Evolutionary conservation across 2,113 vertebrate genomes (phyloP).

Genomic region (Bettongia penicillata): DNA sequence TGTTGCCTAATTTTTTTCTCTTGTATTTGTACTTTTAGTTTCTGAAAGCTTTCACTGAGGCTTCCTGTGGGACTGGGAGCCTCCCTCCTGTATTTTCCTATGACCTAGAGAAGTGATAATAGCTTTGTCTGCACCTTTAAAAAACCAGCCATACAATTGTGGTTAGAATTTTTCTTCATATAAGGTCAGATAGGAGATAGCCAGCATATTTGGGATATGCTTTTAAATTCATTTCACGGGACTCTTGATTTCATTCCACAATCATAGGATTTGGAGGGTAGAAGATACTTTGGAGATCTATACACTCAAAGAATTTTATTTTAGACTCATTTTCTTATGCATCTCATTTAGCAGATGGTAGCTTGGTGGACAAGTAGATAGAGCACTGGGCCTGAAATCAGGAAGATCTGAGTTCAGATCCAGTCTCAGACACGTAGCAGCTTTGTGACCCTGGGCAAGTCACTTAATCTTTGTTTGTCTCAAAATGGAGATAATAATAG

Average conservation of each 20-base stretch:
- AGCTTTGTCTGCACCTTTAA: slow-evolving; percentile 16
- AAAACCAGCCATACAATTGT: not conserved
- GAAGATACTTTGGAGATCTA: slow-evolving; percentile 30
- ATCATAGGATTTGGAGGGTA: not conserved
- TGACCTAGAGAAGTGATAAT: not conserved
- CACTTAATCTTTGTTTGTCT: no score
- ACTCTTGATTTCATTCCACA: not conserved
- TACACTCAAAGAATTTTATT: not conserved
- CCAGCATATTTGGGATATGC: no score
- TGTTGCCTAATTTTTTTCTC: slow-evolving; percentile 26
- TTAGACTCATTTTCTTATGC: not conserved
- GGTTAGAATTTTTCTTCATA: not conserved
- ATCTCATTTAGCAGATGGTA: not conserved
- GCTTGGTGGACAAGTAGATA: not conserved
- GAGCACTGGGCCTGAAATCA: not conserved
- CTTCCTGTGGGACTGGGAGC: not conserved
- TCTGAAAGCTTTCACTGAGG: not conserved
- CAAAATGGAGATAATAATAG: no score
- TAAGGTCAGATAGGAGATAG: not conserved
- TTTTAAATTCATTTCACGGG: not conserved
- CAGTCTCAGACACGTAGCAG: no score
- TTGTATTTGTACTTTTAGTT: not conserved
- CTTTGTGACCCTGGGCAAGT: no score
- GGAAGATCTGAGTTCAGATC: no score
- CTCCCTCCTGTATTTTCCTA: not conserved